A percentile compares a stretch with the other conserved stretches of the same genome.
phyloP scores from a whole-genome alignment of 1,140 invertebrate genomes.

The Aradophagus sp. region DNA sequence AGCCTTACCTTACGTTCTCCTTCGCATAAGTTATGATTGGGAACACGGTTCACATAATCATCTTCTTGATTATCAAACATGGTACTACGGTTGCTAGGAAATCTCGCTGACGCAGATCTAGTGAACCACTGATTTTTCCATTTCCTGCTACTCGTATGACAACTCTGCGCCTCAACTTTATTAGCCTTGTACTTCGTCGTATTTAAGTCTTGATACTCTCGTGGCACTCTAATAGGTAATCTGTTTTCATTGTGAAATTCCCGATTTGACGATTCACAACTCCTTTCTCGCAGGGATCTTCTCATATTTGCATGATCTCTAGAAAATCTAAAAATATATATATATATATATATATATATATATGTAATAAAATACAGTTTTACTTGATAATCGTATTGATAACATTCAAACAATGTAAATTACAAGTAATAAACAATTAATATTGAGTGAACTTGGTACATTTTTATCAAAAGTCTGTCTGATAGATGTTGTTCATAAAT shows the following conservation, averaged over 20 bases:
- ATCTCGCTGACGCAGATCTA: constrained; percentile 85
- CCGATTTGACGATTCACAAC: constrained; percentile 58
- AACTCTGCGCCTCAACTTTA: constrained; percentile 49
- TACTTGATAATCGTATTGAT: no score
- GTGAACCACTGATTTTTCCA: constrained; percentile 77
- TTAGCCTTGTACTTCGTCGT: constrained; percentile 41
- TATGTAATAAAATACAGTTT: no score
- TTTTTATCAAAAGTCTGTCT: no score
- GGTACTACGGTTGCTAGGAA: constrained; percentile 77
- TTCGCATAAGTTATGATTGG: constrained; percentile 72
- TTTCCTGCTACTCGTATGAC: constrained; percentile 61
- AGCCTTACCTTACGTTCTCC: constrained; percentile 81
- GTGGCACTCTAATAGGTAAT: constrained; percentile 57
- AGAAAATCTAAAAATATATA: constrained; percentile 24
- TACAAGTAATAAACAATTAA: no score
- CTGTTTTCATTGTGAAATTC: constrained; percentile 64
- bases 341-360: no score
- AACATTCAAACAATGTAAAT: no score
- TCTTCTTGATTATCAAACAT: constrained; percentile 67
- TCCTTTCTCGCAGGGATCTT: constrained; percentile 67
- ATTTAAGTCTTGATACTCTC: constrained; percentile 60
- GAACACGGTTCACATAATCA: constrained; percentile 65
- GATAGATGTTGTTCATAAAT: no score
- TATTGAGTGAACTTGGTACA: no score
- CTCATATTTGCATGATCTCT: constrained; percentile 60